phyloP scores from a whole-genome alignment of 2,113 vertebrate genomes.

The Corythoichthys haematopterus region DNA sequence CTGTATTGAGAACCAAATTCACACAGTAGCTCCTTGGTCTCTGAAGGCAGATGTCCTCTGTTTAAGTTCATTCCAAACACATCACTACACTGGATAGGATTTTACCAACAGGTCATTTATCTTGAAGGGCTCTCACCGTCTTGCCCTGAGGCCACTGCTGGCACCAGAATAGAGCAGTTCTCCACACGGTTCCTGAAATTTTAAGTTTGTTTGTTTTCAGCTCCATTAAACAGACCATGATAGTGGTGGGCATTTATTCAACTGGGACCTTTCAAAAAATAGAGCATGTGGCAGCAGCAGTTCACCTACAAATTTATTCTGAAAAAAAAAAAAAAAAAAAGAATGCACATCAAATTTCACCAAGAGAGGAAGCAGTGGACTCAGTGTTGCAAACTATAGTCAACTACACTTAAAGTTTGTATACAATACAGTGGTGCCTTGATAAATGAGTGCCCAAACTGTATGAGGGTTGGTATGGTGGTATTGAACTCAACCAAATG shows the following conservation, averaged over 20 bases:
- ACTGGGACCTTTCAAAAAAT: neutral
- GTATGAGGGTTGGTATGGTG: too few relatives aligned
- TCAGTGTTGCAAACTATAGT: neutral
- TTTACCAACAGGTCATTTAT: neutral
- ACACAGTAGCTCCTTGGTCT: neutral
- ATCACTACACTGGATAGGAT: neutral
- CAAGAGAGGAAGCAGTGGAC: neutral
- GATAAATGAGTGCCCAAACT: too few relatives aligned
- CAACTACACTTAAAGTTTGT: neutral
- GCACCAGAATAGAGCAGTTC: neutral
- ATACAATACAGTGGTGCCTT: too few relatives aligned
- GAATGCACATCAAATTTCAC: neutral
- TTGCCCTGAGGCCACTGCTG: neutral
- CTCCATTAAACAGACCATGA: conserved; percentile 1
- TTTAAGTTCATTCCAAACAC: neutral
- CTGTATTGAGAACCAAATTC: neutral
- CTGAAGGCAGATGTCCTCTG: neutral
- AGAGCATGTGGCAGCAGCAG: neutral
- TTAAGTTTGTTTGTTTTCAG: neutral
- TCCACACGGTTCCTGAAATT: neutral
- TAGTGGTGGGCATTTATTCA: neutral
- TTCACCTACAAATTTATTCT: neutral
- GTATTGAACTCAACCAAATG: too few relatives aligned
- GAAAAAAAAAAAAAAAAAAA: neutral
- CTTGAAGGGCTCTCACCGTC: neutral